phyloP scores from a whole-genome alignment of 2,113 vertebrate genomes.

The Seriola aureovittata region DNA sequence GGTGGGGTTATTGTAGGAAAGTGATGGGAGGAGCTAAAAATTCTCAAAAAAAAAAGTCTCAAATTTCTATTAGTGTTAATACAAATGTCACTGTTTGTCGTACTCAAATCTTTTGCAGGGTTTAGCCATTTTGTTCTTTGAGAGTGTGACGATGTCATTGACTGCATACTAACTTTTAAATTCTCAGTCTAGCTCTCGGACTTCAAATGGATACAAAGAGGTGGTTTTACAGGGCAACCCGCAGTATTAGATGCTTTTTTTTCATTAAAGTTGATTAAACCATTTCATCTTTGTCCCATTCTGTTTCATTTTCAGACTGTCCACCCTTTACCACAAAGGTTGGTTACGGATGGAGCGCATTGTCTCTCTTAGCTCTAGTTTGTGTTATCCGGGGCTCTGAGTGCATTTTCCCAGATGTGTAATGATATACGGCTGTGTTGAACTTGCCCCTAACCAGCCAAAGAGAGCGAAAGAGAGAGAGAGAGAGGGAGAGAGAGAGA shows the following conservation, averaged over 20 bases:
- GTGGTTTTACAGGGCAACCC: neutral
- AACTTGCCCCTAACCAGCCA: constrained; percentile 68
- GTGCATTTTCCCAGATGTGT: constrained; percentile 84
- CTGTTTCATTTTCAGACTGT: neutral
- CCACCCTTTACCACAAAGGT: constrained; percentile 1
- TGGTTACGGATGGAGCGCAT: constrained; percentile 26
- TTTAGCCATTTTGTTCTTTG: neutral
- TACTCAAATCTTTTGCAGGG: constrained; percentile 1
- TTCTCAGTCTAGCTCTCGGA: constrained; percentile 9
- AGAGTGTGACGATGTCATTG: neutral
- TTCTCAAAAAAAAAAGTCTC: constrained; percentile 24
- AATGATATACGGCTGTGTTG: constrained; percentile 79
- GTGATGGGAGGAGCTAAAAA: constrained; percentile 48
- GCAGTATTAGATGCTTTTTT: neutral
- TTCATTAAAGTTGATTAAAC: neutral
- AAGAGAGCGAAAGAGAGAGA: constrained; percentile 39
- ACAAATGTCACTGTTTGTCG: constrained; percentile 28
- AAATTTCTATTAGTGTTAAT: constrained; percentile 57
- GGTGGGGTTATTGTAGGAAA: constrained; percentile 48
- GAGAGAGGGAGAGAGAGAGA: constrained; percentile 56
- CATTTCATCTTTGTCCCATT: neutral
- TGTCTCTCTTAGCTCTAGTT: constrained; percentile 48
- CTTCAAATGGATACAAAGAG: neutral
- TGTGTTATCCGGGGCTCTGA: constrained; percentile 56
- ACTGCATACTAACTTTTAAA: constrained; percentile 11